Base-by-base conservation (phyloP, 2,888 invertebrate genomes). In the Cheilosia soror region DNA sequence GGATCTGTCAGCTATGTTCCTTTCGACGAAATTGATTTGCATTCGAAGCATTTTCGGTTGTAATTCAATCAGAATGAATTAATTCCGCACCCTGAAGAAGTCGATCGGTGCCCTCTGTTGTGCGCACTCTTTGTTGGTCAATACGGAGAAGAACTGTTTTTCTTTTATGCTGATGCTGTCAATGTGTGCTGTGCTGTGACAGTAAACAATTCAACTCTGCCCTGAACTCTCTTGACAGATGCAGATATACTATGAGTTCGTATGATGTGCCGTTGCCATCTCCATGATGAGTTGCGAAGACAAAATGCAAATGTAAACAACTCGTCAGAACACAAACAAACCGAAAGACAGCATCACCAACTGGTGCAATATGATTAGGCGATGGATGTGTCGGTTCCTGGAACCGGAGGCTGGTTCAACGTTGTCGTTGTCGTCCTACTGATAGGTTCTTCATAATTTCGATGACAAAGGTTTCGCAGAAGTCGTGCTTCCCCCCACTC, bases 61-160 rank as follows among this genome's bases (percentile, higher is more conserved):
- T 81, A 81, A 85, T 72, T 85, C 81, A 85, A 85, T 85, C 85
- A 71, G 51, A 85, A 85, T 77, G 81, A 85, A 77, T 81, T 85
- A 81, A 85, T 77, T 81, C 76, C 62, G 72, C 76, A 85, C 75
- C 71, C 81, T 77, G 81, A 76, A 76, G 81, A 58, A 72, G 72
- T 62, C 65, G 40, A 6, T 31, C 44, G 57, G 49, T 69, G 60
- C 51, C 65, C 69, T 75, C 68, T 51, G 25, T 75, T 55, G 51
- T 68, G 58, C 20, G 27, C 60, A 31, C 42, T 15, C 42, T 25
- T 33, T 29, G 53, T 78, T 58, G 68, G 51, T 68, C 68, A 51
- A 53, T 63, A 76, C 76, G 37, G 37, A 53, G 72, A 62, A 20
- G 55, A 73, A 33, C 11, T 63, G 20, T 11, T 31, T 63, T 40